Evolutionary conservation across 1,140 invertebrate genomes (phyloP).

Genomic region (Phortica variegata): DNA sequence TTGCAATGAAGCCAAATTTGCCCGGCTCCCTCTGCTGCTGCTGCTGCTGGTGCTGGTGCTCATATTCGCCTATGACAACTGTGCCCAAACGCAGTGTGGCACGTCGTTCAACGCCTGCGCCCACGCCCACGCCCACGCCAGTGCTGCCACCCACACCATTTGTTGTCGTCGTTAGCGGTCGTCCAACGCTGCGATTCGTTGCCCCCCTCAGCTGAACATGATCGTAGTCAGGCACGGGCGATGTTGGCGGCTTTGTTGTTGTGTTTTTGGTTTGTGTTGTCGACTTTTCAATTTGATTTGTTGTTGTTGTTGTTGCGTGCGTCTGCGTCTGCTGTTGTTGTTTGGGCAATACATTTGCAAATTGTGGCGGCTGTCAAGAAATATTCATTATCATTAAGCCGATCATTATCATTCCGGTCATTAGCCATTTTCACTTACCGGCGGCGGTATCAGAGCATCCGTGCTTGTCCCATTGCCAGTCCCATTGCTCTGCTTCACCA

Average conservation of each 20-base stretch:
- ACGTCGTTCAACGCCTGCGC: constrained; percentile 26
- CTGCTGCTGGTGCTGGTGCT: constrained; percentile 57
- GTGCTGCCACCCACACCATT: constrained; percentile 52
- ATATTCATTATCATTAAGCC: neutral
- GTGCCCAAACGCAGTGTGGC: constrained; percentile 58
- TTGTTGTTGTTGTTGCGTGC: constrained; percentile 14
- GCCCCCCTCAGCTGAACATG: constrained; percentile 35
- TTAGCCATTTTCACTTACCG: constrained; percentile 57
- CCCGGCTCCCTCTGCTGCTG: constrained; percentile 63
- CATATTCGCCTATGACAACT: constrained; percentile 71
- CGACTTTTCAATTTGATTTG: constrained; percentile 1
- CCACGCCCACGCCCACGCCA: constrained; percentile 23
- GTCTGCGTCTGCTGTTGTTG: constrained; percentile 9
- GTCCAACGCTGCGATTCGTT: constrained; percentile 20
- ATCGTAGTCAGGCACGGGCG: constrained; percentile 66
- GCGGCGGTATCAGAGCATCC: constrained; percentile 59
- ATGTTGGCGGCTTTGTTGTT: constrained; percentile 34
- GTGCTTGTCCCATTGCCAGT: constrained; percentile 59
- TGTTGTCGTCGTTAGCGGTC: constrained; percentile 32
- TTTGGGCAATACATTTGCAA: constrained; percentile 38
- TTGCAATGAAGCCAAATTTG: constrained; percentile 68
- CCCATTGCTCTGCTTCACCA: constrained; percentile 11
- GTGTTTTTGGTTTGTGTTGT: constrained; percentile 3
- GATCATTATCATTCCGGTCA: neutral
- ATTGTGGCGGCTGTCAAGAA: constrained; percentile 51